These are phyloP conservation scores for Corythornis leucogaster DNA, from an alignment of 2,797 vertebrate genomes.

Conservation along the genomic window DNA sequence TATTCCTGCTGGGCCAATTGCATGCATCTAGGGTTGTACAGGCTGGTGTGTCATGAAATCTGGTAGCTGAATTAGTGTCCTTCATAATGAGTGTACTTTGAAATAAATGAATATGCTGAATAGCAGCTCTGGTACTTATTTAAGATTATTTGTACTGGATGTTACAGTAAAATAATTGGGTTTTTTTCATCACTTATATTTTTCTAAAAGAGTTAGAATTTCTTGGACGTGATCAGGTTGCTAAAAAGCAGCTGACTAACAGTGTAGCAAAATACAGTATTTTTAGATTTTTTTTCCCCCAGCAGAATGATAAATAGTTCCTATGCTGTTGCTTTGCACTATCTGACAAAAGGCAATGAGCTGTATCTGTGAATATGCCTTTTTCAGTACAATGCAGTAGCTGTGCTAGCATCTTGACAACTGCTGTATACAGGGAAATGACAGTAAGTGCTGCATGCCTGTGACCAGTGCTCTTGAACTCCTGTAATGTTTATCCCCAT, in stretches of 20 bases:
- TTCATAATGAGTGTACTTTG: constrained; percentile 15
- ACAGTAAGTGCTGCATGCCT: constrained; percentile 20
- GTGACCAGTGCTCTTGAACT: constrained; percentile 28
- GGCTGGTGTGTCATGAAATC: neutral
- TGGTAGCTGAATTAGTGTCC: constrained; percentile 6
- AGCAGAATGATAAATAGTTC: constrained; percentile 39
- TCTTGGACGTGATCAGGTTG: constrained; percentile 37
- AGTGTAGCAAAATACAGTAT: constrained; percentile 35
- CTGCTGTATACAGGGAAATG: constrained; percentile 11
- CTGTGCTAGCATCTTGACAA: constrained; percentile 53
- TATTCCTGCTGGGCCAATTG: neutral
- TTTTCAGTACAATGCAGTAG: constrained; percentile 52
- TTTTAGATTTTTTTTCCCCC: neutral
- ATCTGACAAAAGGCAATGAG: constrained; percentile 44
- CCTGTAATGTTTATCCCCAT: neutral
- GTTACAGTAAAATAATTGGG: constrained; percentile 8
- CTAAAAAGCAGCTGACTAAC: constrained; percentile 45
- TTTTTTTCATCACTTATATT: neutral
- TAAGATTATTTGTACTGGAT: constrained; percentile 14
- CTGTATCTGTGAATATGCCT: constrained; percentile 31
- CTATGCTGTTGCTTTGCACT: neutral
- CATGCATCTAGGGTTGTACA: neutral
- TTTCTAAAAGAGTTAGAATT: constrained; percentile 8
- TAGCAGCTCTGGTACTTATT: constrained; percentile 7
- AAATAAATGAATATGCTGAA: constrained; percentile 8